phyloP scores from a whole-genome alignment of 2,113 vertebrate genomes.

The Mobula birostris region DNA sequence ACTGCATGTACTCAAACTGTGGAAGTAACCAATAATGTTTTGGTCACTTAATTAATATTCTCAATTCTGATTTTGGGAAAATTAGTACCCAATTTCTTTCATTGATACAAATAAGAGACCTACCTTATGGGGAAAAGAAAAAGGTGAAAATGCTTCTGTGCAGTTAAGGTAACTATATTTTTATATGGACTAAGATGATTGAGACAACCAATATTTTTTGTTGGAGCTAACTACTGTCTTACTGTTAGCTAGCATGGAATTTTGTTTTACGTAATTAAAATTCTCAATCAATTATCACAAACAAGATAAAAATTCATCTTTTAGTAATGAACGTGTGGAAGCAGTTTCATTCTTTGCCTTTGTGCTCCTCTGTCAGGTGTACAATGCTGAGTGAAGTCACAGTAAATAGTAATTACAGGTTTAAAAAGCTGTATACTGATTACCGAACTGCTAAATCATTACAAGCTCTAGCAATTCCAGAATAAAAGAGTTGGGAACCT shows the following conservation, averaged over 20 bases:
- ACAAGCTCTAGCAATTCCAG: background rate
- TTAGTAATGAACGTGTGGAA: background rate
- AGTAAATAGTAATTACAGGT: background rate
- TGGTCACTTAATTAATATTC: background rate
- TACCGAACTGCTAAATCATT: background rate
- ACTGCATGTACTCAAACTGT: background rate
- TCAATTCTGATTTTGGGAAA: background rate
- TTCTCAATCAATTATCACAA: background rate
- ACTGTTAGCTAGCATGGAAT: background rate
- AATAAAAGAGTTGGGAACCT: background rate
- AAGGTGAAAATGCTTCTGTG: background rate
- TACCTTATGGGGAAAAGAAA: background rate
- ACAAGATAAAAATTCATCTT: background rate
- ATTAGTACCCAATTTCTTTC: background rate
- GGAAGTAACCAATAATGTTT: background rate
- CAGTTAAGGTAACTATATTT: background rate
- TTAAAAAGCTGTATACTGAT: background rate
- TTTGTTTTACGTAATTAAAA: background rate
- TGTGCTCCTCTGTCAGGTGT: background rate
- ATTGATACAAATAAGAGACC: background rate
- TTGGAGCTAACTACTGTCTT: background rate
- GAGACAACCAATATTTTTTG: background rate
- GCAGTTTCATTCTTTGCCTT: background rate
- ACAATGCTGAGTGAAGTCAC: background rate
- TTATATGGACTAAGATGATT: too few species aligned